A percentile compares a stretch with the other conserved stretches of the same genome.
These are phyloP conservation scores for Kradibia gibbosae DNA, from an alignment of 1,140 invertebrate species.

Conservation along the genomic window DNA sequence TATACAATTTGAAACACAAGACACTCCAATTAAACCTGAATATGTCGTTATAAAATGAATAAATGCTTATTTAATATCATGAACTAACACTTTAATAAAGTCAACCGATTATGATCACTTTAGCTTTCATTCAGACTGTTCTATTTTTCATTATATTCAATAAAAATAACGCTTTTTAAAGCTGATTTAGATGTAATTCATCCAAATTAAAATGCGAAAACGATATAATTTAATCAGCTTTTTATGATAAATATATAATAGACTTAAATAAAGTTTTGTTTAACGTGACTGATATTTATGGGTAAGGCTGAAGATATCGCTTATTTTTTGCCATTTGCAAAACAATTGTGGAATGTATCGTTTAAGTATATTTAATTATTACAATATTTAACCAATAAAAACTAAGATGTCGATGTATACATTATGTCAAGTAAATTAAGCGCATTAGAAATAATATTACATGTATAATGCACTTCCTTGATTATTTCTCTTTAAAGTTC, in stretches of 20 bases:
- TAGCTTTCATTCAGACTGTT: conserved; percentile 28
- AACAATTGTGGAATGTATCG: too few species aligned
- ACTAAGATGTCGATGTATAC: too few species aligned
- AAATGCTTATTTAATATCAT: neutral
- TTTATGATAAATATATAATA: neutral
- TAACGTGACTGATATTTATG: too few species aligned
- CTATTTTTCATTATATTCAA: conserved; percentile 25
- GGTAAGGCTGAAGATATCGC: too few species aligned
- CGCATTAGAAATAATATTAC: too few species aligned
- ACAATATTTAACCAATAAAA: too few species aligned
- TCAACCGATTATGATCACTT: conserved; percentile 32
- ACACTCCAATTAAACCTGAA: neutral
- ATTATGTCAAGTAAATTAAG: too few species aligned
- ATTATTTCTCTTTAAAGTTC: too few species aligned
- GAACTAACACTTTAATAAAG: conserved; percentile 11
- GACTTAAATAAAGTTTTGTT: neutral
- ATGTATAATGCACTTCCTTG: too few species aligned
- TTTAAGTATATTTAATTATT: too few species aligned
- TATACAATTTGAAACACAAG: neutral
- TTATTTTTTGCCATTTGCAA: too few species aligned
- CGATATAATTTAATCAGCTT: neutral
- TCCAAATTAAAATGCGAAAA: neutral
- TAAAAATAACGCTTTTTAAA: neutral
- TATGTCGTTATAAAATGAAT: conserved; percentile 2
- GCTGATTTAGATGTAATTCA: neutral